Conservation (phyloP, 2,797 vertebrate species). For the Delichon dasypus region DNA sequence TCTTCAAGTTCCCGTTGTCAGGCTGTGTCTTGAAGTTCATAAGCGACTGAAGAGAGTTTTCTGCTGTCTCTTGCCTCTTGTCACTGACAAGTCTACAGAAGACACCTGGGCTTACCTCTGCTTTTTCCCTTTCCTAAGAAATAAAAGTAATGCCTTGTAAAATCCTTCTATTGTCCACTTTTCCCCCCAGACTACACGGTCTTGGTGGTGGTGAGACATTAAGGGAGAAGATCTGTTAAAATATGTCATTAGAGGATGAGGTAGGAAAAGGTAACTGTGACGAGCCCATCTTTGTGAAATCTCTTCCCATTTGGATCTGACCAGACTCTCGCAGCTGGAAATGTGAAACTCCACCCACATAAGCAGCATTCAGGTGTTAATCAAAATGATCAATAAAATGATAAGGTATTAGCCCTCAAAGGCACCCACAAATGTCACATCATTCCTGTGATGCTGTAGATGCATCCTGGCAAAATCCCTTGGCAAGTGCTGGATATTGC, state of each 20-base stretch:
- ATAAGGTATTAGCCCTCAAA: neutral
- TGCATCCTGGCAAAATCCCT: neutral
- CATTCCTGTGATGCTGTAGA: neutral
- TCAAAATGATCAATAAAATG: neutral
- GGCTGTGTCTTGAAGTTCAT: neutral
- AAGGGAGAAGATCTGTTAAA: neutral
- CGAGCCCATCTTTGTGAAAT: neutral
- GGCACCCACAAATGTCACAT: neutral
- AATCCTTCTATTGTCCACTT: neutral
- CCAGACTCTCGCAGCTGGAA: fast-evolving
- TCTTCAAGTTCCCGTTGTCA: neutral
- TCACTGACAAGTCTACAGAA: neutral
- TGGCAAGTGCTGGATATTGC: neutral
- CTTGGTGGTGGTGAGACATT: neutral
- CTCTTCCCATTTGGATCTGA: neutral
- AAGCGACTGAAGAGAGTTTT: neutral
- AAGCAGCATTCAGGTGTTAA: neutral
- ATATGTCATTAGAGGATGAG: neutral
- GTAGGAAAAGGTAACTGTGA: neutral
- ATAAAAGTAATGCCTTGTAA: neutral
- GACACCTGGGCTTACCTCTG: neutral
- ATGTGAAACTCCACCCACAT: neutral
- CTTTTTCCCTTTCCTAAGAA: neutral
- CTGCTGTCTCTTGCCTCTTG: neutral
- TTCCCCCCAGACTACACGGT: neutral